Evolutionary conservation across 2,888 invertebrate genomes (phyloP), one percentile per base, ranked within the genome.

Genomic region (Caenorhabditis sp.): DNA sequence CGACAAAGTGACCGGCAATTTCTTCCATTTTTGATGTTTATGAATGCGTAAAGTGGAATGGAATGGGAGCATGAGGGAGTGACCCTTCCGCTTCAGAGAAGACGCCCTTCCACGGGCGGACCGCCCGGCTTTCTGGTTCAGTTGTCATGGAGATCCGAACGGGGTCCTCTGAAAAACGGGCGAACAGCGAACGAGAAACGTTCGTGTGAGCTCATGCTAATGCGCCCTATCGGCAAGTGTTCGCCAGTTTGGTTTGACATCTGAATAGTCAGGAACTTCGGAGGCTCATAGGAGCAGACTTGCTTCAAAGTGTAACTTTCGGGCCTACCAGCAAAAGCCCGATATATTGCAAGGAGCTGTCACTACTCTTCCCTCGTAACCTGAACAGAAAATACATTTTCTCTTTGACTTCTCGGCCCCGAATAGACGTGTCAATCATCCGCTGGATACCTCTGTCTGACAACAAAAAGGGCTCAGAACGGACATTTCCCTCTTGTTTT

Each of bases 11-110:
- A 37, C 53, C 20, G 37, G 15, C 32, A n/a, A 15, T 27, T 30
- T 15, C 37, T 53, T 37, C 22, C 24, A 20, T 3, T 37, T 52
- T 52, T 52, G 15, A 30, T 30, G 50, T 8, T 7, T 50, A 7
- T 52, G 55, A 55, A 55, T 41, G 26, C 32, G 27, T 48, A 35
- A 59, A 59, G 59, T 59, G 46, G 46, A 53, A 24, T 17, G 24
- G 22, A 43, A 56, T 30, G 43, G 35, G 45, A 58, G 58, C 58
- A n/a, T n/a, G 46, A 39, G 22, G 39, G n/a, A 70, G 35, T 61
- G 70, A 70, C 70, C 70, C 70, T 70, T 70, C 70, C 70, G 70
- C 59, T 70, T 70, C 70, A 22, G 20, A 70, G 52, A 70, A 32
- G 52, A 59, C 70, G 68, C 48, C 32, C 48, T 48, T 27, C 17